Percentiles rank a stretch among this genome's conserved stretches.
Evolutionary conservation across 1,140 invertebrate species (phyloP).

Genomic region (Drosophila tsacasi): DNA sequence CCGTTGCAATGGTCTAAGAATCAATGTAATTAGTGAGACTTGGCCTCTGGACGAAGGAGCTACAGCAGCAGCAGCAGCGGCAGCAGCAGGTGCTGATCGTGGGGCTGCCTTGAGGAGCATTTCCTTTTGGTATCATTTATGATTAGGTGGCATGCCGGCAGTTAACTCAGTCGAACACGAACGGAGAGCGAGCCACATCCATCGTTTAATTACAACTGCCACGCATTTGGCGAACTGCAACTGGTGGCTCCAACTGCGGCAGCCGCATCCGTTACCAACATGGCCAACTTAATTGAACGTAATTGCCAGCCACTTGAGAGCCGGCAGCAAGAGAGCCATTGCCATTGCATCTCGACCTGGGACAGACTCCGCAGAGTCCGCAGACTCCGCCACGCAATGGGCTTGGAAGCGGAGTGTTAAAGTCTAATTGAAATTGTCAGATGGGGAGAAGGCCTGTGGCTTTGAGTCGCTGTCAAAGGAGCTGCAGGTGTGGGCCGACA

Average conservation of each 20-base stretch:
- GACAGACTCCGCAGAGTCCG: slow-evolving; percentile 16
- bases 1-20: slow-evolving; percentile 77
- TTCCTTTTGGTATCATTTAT: slow-evolving; percentile 83
- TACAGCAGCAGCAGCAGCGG: slow-evolving; percentile 1
- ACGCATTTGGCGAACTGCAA: slow-evolving; percentile 44
- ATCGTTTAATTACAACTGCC: slow-evolving; percentile 76
- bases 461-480: slow-evolving; percentile 3
- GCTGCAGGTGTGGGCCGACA: slow-evolving; percentile 10
- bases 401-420: slow-evolving; percentile 61
- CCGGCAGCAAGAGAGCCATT: slow-evolving; percentile 29
- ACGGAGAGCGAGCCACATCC: slow-evolving; percentile 34
- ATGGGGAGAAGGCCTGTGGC: slow-evolving; percentile 19
- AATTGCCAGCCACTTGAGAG: slow-evolving; percentile 81
- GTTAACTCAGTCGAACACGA: slow-evolving; percentile 53
- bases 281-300: slow-evolving; percentile 81
- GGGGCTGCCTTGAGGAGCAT: slow-evolving; percentile 63
- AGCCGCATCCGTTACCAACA: slow-evolving; percentile 77
- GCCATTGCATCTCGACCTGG: slow-evolving; percentile 6
- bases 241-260: slow-evolving; percentile 10
- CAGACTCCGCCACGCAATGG: neutral
- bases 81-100: slow-evolving; percentile 49
- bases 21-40: slow-evolving; percentile 76
- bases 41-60: slow-evolving; percentile 27
- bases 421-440: slow-evolving; percentile 81
- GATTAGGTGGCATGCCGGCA: slow-evolving; percentile 82